Conservation (phyloP, 2,113 vertebrate genomes). For the Nansenia antarctica region DNA sequence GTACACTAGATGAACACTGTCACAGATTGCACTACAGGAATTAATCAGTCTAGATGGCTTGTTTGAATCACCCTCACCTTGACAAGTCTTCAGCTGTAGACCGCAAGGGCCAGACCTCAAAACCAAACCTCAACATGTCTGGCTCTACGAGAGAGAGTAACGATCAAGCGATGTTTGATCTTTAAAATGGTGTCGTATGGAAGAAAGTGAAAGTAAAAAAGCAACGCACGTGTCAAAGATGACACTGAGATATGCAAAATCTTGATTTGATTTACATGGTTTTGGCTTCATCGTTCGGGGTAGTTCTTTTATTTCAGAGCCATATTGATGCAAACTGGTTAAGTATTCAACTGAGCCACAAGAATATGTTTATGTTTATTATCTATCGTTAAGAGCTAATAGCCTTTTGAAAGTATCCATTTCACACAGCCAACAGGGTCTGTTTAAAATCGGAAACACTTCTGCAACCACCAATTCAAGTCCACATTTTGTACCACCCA, state of each 20-base stretch:
- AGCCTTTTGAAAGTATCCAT: conserved; percentile 43
- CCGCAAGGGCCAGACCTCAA: conserved; percentile 3
- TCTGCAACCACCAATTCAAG: neutral
- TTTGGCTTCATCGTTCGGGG: conserved; percentile 20
- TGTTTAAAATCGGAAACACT: conserved; percentile 9
- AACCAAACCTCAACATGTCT: neutral
- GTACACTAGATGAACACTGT: conserved; percentile 40
- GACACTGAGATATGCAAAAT: conserved; percentile 67
- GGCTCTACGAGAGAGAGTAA: neutral
- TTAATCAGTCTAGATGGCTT: conserved; percentile 38
- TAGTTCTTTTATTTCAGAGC: conserved; percentile 56
- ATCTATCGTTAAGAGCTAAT: too few relatives aligned
- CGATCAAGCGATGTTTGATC: conserved; percentile 18
- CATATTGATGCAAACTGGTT: conserved; percentile 67
- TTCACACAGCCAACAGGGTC: conserved; percentile 20
- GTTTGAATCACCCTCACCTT: conserved; percentile 34
- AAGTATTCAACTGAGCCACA: conserved; percentile 70
- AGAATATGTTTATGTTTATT: conserved; percentile 41
- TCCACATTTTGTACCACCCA: too few relatives aligned
- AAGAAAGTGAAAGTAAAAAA: conserved; percentile 35
- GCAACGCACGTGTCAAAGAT: conserved; percentile 41
- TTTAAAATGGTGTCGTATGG: conserved; percentile 17
- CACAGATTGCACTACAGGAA: conserved; percentile 56
- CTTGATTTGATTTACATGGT: conserved; percentile 21
- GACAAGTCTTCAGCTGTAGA: conserved; percentile 46